Base-by-base conservation (phyloP, 1,140 invertebrate genomes). In the Anoplophora glabripennis region DNA sequence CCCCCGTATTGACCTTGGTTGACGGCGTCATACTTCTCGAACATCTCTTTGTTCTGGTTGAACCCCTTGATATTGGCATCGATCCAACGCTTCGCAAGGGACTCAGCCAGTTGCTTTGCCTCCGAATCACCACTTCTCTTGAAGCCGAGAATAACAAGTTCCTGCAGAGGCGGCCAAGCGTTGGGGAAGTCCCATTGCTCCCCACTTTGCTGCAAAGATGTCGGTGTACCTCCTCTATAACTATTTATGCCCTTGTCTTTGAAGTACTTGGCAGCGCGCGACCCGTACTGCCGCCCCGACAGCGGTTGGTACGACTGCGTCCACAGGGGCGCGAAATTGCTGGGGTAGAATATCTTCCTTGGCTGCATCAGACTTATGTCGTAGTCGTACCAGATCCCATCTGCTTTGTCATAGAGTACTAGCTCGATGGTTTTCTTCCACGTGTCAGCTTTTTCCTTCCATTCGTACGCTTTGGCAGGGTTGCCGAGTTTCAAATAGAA, bases 161-260 rank as follows among this genome's bases (percentile, higher is more conserved):
- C 86, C 66, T 94, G 90, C 4, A 90, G 77, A n/a, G 91, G 92
- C 41, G 90, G 83, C 92, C 92, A 95, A 0, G 87, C 89, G 71
- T 94, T 94, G 0, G 92, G 92, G 64, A 84, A 90, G 71, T 96
- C 93, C 93, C 93, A 96, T 76, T 94, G 92, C 74, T 94, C 86
- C 5, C 86, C 85, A 8, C 85, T 86, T 0, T 81, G 68, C 36
- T 81, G 70, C 12, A 89, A 64, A 0, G 90, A 90, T 0, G 88
- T 79, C 1, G 92, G 92, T 11, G 90, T 10, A 87, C 73, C 90
- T 41, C 89, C 89, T 71, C 58, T 68, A 64, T 76, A 83, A 45
- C 75, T 61, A 11, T 82, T 65, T 10, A 83, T 80, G 1, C 74
- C 74, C 14, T 79, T 75, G 7, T 65, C 71, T n/a, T 78, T 72